Percentiles rank a stretch among this genome's conserved stretches.
Evolutionary conservation across 2,888 invertebrate genomes (phyloP).

Genomic region (Caenorhabditis sp.): DNA sequence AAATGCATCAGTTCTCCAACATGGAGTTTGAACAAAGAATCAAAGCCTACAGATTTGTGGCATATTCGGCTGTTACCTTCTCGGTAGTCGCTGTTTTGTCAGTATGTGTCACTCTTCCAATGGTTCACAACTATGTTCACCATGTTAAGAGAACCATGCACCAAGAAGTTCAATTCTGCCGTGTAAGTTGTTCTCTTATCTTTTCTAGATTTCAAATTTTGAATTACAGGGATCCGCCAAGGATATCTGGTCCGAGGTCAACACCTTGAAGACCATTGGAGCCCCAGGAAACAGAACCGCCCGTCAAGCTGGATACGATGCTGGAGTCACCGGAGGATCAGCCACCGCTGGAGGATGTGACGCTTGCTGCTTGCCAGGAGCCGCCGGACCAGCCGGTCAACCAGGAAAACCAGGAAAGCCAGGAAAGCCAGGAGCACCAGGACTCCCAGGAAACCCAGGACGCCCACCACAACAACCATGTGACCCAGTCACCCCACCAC

Average conservation of each 20-base stretch:
- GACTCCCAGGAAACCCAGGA: slow-evolving; percentile 49
- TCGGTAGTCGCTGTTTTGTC: slow-evolving; percentile 39
- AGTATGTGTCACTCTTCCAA: slow-evolving; percentile 62
- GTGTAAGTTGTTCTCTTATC: slow-evolving; percentile 32
- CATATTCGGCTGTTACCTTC: slow-evolving; percentile 38
- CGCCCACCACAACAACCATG: slow-evolving; percentile 49
- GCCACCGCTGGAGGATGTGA: slow-evolving; percentile 57
- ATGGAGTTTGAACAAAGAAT: slow-evolving; percentile 31
- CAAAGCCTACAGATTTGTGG: slow-evolving; percentile 38
- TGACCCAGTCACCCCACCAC: slow-evolving; percentile 46
- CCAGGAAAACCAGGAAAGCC: slow-evolving; percentile 52
- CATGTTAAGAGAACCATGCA: slow-evolving; percentile 67
- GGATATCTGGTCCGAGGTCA: slow-evolving; percentile 64
- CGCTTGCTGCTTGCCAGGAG: slow-evolving; percentile 49
- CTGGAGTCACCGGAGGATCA: slow-evolving; percentile 27
- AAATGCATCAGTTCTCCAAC: background rate
- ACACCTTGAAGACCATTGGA: slow-evolving; percentile 37
- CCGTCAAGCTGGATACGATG: slow-evolving; percentile 55
- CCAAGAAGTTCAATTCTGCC: slow-evolving; percentile 67
- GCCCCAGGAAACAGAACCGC: slow-evolving; percentile 54
- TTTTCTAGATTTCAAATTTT: background rate
- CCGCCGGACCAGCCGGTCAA: slow-evolving; percentile 44
- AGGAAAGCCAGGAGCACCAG: slow-evolving; percentile 50
- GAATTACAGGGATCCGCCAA: slow-evolving; percentile 53
- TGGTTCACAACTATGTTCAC: slow-evolving; percentile 70